Conservation (phyloP, 2,113 vertebrate species). For the Otolemur garnettii region DNA sequence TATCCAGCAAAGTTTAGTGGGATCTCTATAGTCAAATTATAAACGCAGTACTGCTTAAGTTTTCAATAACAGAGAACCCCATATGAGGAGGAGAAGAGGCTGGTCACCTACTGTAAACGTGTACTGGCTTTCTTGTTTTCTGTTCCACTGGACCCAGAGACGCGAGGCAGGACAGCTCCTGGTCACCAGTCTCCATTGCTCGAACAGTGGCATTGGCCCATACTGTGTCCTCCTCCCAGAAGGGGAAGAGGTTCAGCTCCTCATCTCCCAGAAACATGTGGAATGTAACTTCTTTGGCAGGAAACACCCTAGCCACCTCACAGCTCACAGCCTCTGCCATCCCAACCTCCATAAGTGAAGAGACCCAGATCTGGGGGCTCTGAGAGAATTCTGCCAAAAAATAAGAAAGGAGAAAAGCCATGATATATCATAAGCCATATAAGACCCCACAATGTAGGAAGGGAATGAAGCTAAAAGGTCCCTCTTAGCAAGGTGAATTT, state of each 20-base stretch:
- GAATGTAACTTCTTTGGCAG: conserved; percentile 66
- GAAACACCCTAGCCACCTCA: conserved; percentile 61
- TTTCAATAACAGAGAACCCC: neutral
- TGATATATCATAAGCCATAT: neutral
- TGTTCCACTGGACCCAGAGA: conserved; percentile 73
- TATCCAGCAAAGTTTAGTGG: neutral
- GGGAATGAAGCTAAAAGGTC: neutral
- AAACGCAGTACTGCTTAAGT: neutral
- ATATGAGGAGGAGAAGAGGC: neutral
- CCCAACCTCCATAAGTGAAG: conserved; percentile 68
- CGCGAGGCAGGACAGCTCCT: conserved; percentile 67
- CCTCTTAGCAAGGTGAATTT: neutral
- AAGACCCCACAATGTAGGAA: neutral
- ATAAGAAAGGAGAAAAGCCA: neutral
- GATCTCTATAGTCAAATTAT: neutral
- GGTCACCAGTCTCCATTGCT: conserved; percentile 64
- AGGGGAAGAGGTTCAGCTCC: conserved; percentile 60
- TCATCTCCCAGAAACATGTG: conserved; percentile 71
- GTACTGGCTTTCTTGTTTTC: conserved; percentile 58
- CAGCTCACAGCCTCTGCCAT: conserved; percentile 69
- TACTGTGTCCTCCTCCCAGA: conserved; percentile 65
- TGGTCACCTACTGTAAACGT: conserved; percentile 67
- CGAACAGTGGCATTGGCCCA: conserved; percentile 60
- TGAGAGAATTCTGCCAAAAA: conserved; percentile 76
- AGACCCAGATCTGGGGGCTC: conserved; percentile 59